These are phyloP conservation scores for Sarcophaga carnaria DNA, from an alignment of 2,888 invertebrate genomes.

Conservation along the genomic window DNA sequence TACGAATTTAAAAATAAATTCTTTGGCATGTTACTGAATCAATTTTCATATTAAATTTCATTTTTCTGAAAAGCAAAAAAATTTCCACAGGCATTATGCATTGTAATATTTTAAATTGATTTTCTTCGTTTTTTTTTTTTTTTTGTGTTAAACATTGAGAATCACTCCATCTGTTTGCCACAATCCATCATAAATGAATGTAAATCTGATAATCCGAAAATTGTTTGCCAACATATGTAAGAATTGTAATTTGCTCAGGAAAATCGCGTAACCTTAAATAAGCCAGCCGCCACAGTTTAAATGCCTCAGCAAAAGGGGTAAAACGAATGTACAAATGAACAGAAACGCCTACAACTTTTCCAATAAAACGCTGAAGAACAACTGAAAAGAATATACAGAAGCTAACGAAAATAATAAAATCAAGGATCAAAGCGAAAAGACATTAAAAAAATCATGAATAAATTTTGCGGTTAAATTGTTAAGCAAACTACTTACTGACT, in stretches of 20 bases:
- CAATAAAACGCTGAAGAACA: conserved; percentile 27
- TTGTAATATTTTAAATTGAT: conserved; percentile 30
- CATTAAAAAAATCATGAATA: conserved; percentile 76
- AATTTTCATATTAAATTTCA: conserved; percentile 19
- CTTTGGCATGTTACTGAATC: neutral
- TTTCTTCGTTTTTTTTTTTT: neutral
- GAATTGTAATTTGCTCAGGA: conserved; percentile 65
- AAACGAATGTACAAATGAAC: conserved; percentile 29
- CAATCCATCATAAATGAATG: conserved; percentile 58
- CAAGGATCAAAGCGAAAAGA: conserved; percentile 64
- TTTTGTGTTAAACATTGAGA: conserved; percentile 40
- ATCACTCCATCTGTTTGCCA: conserved; percentile 61
- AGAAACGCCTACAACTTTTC: conserved; percentile 61
- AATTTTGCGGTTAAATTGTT: conserved; percentile 80
- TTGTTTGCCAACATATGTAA: conserved; percentile 70
- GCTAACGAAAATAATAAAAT: conserved; percentile 55
- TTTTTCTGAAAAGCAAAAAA: neutral
- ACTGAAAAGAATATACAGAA: conserved; percentile 53
- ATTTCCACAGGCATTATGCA: conserved; percentile 5
- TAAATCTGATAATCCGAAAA: conserved; percentile 72
- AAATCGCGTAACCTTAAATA: conserved; percentile 61
- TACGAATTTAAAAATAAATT: neutral
- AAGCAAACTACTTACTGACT: conserved; percentile 72
- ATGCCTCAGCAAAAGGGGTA: conserved; percentile 11
- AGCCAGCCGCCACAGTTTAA: conserved; percentile 62